These are phyloP conservation scores for Penaeus monodon DNA, from an alignment of 2,888 invertebrate species.

Conservation along the genomic window DNA sequence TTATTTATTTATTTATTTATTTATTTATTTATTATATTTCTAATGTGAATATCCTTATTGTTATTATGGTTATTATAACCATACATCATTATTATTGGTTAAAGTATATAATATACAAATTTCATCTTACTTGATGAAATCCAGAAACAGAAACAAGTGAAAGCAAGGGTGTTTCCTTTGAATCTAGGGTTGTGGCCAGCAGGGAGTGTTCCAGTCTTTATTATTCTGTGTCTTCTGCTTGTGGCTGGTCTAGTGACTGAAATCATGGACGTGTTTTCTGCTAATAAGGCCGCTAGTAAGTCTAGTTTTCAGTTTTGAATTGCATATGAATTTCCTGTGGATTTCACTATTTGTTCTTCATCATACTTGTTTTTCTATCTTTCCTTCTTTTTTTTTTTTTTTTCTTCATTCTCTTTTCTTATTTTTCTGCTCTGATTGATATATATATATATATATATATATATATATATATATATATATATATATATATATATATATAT, in stretches of 20 bases:
- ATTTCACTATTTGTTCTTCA: too few species aligned
- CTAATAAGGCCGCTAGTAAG: constrained; percentile 31
- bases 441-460: background rate
- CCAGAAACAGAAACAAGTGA: too few species aligned
- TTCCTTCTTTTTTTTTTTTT: background rate
- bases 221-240: constrained; percentile 49
- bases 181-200: constrained; percentile 55
- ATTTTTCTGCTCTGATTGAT: background rate
- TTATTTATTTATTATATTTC: too few species aligned
- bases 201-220: constrained; percentile 58
- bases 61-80: too few species aligned
- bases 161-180: background rate
- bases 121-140: too few species aligned
- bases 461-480: too few species aligned
- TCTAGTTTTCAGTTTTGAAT: background rate
- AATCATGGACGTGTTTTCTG: constrained; percentile 47
- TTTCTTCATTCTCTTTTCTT: background rate
- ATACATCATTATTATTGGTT: too few species aligned
- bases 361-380: too few species aligned
- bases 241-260: constrained; percentile 52
- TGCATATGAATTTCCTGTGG: background rate
- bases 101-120: too few species aligned
- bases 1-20: too few species aligned
- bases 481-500: too few species aligned
- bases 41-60: too few species aligned